These are phyloP conservation scores for Crotalus viridis DNA, from an alignment of 2,113 vertebrate species.

Conservation along the genomic window DNA sequence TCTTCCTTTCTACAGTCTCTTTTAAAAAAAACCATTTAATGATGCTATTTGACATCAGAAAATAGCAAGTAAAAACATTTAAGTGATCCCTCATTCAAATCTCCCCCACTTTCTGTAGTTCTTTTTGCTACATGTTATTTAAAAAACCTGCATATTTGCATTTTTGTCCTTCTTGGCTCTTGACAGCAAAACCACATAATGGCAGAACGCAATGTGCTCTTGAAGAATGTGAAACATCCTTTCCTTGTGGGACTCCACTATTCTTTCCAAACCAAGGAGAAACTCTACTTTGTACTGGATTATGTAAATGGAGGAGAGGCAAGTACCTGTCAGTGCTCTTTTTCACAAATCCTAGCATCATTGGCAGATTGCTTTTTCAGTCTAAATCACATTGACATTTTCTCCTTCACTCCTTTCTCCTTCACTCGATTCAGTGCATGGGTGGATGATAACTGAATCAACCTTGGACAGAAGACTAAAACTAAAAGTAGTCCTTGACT, in stretches of 20 bases:
- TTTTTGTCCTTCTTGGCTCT: neutral
- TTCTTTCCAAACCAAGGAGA: constrained; percentile 96
- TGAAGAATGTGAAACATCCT: constrained; percentile 93
- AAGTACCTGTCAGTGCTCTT: constrained; percentile 13
- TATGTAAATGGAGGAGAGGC: constrained; percentile 99
- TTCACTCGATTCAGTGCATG: neutral
- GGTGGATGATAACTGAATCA: neutral
- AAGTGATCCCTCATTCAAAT: neutral
- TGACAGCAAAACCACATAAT: constrained; percentile 95
- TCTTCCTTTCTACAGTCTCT: neutral
- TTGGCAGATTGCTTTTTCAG: neutral
- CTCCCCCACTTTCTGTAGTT: neutral
- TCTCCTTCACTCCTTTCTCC: too few species aligned
- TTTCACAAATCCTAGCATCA: neutral
- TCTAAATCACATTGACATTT: too few species aligned
- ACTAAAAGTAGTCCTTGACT: neutral
- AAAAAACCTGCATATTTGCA: neutral
- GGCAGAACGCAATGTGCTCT: constrained; percentile 93
- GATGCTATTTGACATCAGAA: neutral
- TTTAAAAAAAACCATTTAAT: neutral
- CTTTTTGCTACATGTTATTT: neutral
- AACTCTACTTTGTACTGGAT: constrained; percentile 97
- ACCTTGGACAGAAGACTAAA: neutral
- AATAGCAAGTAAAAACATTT: neutral
- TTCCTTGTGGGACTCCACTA: constrained; percentile 96